A percentile compares a stretch with the other conserved stretches of the same genome.
phyloP scores from a whole-genome alignment of 2,113 vertebrate species.

The Ciconia boyciana region DNA sequence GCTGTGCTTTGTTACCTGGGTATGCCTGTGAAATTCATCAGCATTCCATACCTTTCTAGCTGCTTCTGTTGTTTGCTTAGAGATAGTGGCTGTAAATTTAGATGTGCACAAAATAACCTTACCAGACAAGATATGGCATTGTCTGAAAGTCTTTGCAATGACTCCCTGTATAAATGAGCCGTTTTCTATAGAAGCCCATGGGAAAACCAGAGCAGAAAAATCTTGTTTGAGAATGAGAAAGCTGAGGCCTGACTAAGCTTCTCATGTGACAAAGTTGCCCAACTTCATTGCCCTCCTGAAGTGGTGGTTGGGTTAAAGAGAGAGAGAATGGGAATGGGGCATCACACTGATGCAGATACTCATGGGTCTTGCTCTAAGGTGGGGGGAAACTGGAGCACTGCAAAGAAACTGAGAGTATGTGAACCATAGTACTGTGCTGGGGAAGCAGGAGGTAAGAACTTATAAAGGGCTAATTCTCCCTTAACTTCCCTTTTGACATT shows the following conservation, averaged over 20 bases:
- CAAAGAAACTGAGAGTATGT: not conserved
- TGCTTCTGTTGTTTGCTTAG: constrained; percentile 49
- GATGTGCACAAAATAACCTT: constrained; percentile 29
- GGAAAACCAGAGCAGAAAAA: not conserved
- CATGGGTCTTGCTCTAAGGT: not conserved
- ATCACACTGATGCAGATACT: not conserved
- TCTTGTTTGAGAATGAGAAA: not conserved
- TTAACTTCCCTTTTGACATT: not conserved
- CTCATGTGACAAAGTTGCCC: not conserved
- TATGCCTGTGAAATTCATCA: constrained; percentile 56
- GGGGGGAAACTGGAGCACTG: not conserved
- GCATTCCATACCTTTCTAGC: constrained; percentile 51
- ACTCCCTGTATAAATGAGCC: not conserved
- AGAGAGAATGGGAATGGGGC: not conserved
- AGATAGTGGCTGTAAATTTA: constrained; percentile 49
- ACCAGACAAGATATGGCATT: constrained; percentile 30
- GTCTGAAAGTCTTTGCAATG: constrained; percentile 19
- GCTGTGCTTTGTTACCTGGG: constrained; percentile 26
- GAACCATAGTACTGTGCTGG: not conserved
- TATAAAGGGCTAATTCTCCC: not conserved
- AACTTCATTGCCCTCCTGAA: not conserved
- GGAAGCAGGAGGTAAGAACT: not conserved
- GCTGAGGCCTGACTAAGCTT: not conserved
- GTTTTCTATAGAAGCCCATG: not conserved
- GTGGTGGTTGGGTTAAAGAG: not conserved